These are phyloP conservation scores for Athrips mouffetella DNA, from an alignment of 2,888 invertebrate species.

Conservation along the genomic window DNA sequence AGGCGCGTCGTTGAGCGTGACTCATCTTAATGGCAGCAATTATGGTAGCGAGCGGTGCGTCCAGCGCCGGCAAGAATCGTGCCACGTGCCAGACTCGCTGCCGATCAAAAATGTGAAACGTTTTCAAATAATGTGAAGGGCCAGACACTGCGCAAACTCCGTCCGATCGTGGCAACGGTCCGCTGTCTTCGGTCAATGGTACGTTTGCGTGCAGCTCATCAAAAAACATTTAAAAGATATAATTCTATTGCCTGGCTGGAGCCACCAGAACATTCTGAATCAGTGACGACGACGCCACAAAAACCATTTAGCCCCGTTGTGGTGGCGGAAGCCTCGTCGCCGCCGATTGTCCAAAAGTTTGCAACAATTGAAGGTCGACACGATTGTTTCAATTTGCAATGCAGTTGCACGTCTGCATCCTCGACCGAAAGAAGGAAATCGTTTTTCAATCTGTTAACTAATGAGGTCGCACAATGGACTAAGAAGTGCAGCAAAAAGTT, in stretches of 20 bases:
- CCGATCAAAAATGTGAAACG: slow-evolving; percentile 28
- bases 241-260: slow-evolving; percentile 23
- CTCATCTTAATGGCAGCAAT: slow-evolving; percentile 74
- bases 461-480: slow-evolving; percentile 54
- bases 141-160: slow-evolving; percentile 25
- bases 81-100: slow-evolving; percentile 46
- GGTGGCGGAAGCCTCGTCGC: slow-evolving; percentile 20
- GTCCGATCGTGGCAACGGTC: slow-evolving; percentile 27
- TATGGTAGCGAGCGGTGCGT: slow-evolving; percentile 54
- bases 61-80: slow-evolving; percentile 43
- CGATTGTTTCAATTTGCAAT: slow-evolving; percentile 50
- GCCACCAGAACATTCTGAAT: slow-evolving; percentile 31
- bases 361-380: slow-evolving; percentile 53
- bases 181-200: slow-evolving; percentile 28
- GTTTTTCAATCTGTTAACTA: slow-evolving; percentile 47
- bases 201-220: slow-evolving; percentile 23
- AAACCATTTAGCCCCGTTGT: slow-evolving; percentile 12
- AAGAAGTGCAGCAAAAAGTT: slow-evolving; percentile 60
- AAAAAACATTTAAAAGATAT: slow-evolving; percentile 23
- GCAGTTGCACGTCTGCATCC: slow-evolving; percentile 44
- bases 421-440: slow-evolving; percentile 47
- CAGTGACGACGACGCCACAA: slow-evolving; percentile 29
- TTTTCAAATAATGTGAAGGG: slow-evolving; percentile 23
- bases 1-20: slow-evolving; percentile 70
- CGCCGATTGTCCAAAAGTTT: slow-evolving; percentile 33